Conservation (phyloP, 1,140 invertebrate species). For the Popillia japonica region DNA sequence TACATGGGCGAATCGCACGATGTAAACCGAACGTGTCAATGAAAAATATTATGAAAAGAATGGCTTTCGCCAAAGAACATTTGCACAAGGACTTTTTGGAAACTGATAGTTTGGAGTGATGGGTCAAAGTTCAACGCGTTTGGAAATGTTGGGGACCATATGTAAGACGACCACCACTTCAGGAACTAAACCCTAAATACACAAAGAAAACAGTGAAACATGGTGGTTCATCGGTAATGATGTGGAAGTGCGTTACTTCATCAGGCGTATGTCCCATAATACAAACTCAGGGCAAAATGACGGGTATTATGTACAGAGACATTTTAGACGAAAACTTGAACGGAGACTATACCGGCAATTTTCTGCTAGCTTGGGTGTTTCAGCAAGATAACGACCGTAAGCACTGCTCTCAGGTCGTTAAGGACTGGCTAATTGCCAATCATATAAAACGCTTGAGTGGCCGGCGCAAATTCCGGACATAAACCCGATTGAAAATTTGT, state of each 20-base stretch:
- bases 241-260: background rate
- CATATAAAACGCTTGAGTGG: constrained; percentile 18
- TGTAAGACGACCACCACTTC: constrained; percentile 5
- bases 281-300: background rate
- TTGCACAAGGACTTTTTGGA: background rate
- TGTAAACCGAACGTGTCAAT: background rate
- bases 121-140: constrained; percentile 35
- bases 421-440: background rate
- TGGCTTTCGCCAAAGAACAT: constrained; percentile 5
- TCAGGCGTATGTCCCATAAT: background rate
- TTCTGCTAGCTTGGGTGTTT: too few relatives aligned
- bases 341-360: background rate
- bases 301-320: constrained; percentile 13
- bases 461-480: background rate
- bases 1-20: constrained; percentile 7
- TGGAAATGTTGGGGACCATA: constrained; percentile 19
- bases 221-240: constrained; percentile 4
- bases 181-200: constrained; percentile 24
- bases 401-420: background rate
- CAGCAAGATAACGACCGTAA: too few relatives aligned
- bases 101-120: constrained; percentile 30
- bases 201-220: constrained; percentile 31
- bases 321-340: background rate
- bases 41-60: background rate
- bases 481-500: constrained; percentile 10